phyloP scores from a whole-genome alignment of 2,888 invertebrate species.

The Clanis bilineata region DNA sequence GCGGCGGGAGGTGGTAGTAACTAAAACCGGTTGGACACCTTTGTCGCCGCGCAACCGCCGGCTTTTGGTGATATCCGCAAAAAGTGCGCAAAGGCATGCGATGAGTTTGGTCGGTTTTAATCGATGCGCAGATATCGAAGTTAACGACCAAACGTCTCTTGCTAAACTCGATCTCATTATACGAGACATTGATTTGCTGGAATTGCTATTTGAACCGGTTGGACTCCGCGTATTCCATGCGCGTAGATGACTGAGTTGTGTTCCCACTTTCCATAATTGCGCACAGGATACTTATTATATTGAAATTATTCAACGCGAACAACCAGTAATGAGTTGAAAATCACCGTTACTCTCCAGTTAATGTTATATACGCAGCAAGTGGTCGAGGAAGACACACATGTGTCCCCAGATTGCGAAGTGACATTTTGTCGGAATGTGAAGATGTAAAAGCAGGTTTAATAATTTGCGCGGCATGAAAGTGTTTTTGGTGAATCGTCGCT shows the following conservation, averaged over 20 bases:
- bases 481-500: conserved; percentile 4
- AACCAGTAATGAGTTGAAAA: conserved; percentile 8
- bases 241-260: conserved; percentile 47
- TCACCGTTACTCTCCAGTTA: conserved; percentile 2
- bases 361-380: not conserved
- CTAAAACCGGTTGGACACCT: conserved; percentile 77
- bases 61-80: conserved; percentile 79
- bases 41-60: conserved; percentile 67
- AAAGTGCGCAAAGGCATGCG: conserved; percentile 72
- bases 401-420: conserved; percentile 1
- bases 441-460: conserved; percentile 5
- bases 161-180: conserved; percentile 58
- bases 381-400: not conserved
- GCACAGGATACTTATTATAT: conserved; percentile 26
- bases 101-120: conserved; percentile 61
- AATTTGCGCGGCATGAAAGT: conserved; percentile 3
- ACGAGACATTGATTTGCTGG: conserved; percentile 60
- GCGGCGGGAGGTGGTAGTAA: conserved; percentile 61
- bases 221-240: conserved; percentile 48
- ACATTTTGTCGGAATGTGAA: conserved; percentile 11
- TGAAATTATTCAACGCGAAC: conserved; percentile 20
- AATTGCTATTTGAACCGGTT: conserved; percentile 66
- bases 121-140: conserved; percentile 55
- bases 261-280: conserved; percentile 53
- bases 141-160: conserved; percentile 50